phyloP scores from a whole-genome alignment of 2,113 vertebrate genomes.

The Rhinolophus ferrumequinum region DNA sequence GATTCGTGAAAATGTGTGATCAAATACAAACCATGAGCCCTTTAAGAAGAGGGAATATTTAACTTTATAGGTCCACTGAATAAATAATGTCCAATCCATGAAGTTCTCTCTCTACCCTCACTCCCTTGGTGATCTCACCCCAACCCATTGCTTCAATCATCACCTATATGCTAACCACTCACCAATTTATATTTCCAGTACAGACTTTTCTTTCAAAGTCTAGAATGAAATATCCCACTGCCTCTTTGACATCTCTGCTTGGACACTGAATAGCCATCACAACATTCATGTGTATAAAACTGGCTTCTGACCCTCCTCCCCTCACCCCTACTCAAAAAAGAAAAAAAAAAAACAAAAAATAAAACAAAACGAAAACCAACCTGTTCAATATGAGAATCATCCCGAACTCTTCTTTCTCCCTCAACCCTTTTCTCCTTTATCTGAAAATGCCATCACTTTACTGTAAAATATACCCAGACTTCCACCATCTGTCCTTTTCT shows the following conservation, averaged over 20 bases:
- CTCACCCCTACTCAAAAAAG: neutral
- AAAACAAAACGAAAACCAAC: neutral
- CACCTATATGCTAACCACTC: neutral
- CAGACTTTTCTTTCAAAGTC: conserved; percentile 36
- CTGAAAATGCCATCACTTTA: neutral
- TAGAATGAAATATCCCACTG: neutral
- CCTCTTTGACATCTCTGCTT: neutral
- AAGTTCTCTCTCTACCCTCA: neutral
- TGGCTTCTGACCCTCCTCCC: neutral
- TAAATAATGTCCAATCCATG: neutral
- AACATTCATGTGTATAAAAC: neutral
- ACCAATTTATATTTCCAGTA: neutral
- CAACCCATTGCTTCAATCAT: neutral
- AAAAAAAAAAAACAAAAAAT: neutral
- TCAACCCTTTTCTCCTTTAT: neutral
- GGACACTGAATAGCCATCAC: neutral
- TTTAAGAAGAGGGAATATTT: neutral
- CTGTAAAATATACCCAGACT: neutral
- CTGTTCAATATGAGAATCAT: neutral
- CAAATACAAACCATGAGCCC: neutral
- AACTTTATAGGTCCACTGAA: neutral
- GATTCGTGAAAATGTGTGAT: neutral
- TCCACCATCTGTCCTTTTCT: neutral
- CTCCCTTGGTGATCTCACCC: neutral
- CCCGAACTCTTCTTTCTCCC: neutral